Base-by-base conservation (phyloP, 1,140 invertebrate species). In the Temnothorax nylanderi region DNA sequence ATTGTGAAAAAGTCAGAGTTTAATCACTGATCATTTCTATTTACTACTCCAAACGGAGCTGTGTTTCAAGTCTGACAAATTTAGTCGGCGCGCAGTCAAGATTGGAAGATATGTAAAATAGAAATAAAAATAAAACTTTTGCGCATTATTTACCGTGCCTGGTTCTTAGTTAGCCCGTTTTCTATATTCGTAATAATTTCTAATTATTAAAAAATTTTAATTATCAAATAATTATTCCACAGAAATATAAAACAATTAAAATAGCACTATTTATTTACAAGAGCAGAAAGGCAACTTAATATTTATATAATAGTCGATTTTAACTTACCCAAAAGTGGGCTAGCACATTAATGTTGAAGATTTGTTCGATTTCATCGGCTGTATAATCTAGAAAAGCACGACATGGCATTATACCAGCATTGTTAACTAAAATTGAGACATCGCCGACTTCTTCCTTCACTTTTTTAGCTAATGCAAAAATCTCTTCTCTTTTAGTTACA, bases 341-440 rank as follows among this genome's bases (percentile, higher is more conserved):
- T 77, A 98, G 92, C 2, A 98, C 96, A 93, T 99, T 99, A 86
- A 99, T 96, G 64, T 98, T 97, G 88, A 98, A 97, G 13, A 97
- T 95, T 75, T 96, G 96, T 32, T 96, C 94, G 49, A 98, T 97
- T 90, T 98, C 97, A 65, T 97, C 95, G 49, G 96, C 95, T 0
- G 95, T 96, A 51, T 97, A 96, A 54, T 97, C 95, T 3, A 97
- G 86, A 10, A 99, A 96, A 0, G 96, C 94, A 90, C 97, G 96
- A 91, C 97, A 97, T 0, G 98, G 97, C 97, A 98, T 98, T 71
- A 99, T 98, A 10, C 98, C 98, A 1, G 98, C 98, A 95, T 99
- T 99, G 94, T 98, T 98, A 0, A 98, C 95, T 77, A 98, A 94
- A 85, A 98, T 97, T 11, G 96, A 96, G 0, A 98, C 96, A 54